These are phyloP conservation scores for Pocota personata DNA, from an alignment of 2,888 invertebrate species.

Conservation along the genomic window DNA sequence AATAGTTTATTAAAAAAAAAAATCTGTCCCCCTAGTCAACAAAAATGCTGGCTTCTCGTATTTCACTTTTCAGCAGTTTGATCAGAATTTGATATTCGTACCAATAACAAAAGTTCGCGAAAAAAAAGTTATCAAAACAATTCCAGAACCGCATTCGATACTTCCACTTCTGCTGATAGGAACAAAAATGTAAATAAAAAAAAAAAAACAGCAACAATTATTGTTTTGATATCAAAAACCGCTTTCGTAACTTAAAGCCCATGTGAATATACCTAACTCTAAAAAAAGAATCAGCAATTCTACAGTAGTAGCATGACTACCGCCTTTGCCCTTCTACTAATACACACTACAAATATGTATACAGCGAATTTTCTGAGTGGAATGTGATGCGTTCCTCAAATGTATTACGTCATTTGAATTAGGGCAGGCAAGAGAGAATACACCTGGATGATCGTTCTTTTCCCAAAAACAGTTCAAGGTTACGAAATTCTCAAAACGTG, in stretches of 20 bases:
- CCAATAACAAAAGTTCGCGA: neutral
- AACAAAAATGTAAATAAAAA: neutral
- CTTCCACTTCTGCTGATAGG: neutral
- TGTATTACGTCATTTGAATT: slow-evolving; percentile 14
- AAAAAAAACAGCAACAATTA: neutral
- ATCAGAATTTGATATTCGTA: neutral
- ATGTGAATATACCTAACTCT: neutral
- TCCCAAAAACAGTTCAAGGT: slow-evolving; percentile 11
- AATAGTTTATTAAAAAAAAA: no score
- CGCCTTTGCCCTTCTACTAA: no score
- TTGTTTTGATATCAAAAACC: neutral
- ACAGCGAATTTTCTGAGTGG: neutral
- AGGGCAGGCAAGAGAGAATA: neutral
- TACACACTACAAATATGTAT: no score
- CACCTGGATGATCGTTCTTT: slow-evolving; percentile 18
- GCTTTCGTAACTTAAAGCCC: neutral
- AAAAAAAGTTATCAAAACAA: neutral
- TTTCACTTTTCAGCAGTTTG: neutral
- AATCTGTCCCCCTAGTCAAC: no score
- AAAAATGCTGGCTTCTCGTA: no score
- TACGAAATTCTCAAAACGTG: slow-evolving; percentile 19
- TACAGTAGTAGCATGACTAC: neutral
- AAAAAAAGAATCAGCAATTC: neutral
- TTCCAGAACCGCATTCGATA: neutral
- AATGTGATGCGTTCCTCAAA: neutral